Conservation (phyloP, 2,113 vertebrate species). For the Epinephelus cyanopodus region DNA sequence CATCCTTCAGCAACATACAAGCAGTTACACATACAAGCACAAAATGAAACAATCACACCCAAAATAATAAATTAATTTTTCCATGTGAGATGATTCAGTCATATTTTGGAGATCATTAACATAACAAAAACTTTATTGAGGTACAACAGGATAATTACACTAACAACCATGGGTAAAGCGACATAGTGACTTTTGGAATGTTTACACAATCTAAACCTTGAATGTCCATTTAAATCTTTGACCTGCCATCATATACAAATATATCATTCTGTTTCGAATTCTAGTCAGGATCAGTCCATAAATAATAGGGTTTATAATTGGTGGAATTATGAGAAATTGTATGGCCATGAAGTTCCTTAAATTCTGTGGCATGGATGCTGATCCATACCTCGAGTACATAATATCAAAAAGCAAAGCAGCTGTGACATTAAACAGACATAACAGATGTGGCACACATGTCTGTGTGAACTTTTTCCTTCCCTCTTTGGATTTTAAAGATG, state of each 20-base stretch:
- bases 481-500: slow-evolving; percentile 40
- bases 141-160: too few species aligned
- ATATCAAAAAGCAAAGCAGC: slow-evolving; percentile 61
- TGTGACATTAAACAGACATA: slow-evolving; percentile 46
- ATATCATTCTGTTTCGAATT: not conserved
- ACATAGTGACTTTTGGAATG: too few species aligned
- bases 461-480: slow-evolving; percentile 55
- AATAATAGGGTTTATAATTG: slow-evolving; percentile 65
- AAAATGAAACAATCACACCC: too few species aligned
- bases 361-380: slow-evolving; percentile 30
- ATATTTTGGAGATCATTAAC: too few species aligned
- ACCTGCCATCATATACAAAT: not conserved
- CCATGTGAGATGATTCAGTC: too few species aligned
- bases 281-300: slow-evolving; percentile 64
- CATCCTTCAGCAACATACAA: too few species aligned
- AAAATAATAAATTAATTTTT: too few species aligned
- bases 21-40: too few species aligned
- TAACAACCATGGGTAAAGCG: too few species aligned
- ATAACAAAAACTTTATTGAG: too few species aligned
- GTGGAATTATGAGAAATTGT: slow-evolving; percentile 59
- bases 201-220: not conserved
- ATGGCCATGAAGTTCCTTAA: slow-evolving; percentile 69
- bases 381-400: slow-evolving; percentile 60
- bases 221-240: not conserved
- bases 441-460: slow-evolving; percentile 64